A percentile compares a stretch with the other conserved stretches of the same genome.
phyloP scores from a whole-genome alignment of 2,113 vertebrate genomes.

The Dendrocopos noguchii region DNA sequence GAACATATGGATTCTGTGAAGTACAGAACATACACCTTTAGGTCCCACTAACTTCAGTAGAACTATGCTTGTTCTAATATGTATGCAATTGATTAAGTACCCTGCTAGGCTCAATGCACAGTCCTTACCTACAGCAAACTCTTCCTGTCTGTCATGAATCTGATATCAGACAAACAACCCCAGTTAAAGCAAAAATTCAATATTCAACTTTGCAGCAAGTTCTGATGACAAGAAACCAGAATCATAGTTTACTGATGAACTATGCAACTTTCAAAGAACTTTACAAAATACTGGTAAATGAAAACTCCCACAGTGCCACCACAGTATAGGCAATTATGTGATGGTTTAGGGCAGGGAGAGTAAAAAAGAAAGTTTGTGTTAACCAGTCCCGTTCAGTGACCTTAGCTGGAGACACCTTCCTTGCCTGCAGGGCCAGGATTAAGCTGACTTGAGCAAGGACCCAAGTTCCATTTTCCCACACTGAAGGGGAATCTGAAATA shows the following conservation, averaged over 20 bases:
- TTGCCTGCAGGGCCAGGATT: slow-evolving; percentile 49
- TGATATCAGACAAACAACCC: background rate
- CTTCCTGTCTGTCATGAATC: background rate
- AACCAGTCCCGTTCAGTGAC: background rate
- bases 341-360: background rate
- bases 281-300: background rate
- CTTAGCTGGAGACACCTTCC: slow-evolving; percentile 12
- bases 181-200: background rate
- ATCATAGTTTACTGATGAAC: background rate
- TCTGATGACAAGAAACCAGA: background rate
- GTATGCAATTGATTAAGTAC: background rate
- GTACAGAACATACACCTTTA: background rate
- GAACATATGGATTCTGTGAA: background rate
- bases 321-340: background rate
- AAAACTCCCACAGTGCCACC: background rate
- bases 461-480: slow-evolving; percentile 54
- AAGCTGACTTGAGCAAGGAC: slow-evolving; percentile 5
- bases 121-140: background rate
- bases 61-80: background rate
- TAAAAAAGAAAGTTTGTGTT: background rate
- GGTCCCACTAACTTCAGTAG: background rate
- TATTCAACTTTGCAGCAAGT: background rate
- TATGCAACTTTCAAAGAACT: background rate
- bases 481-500: slow-evolving; percentile 53
- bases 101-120: background rate